Base-by-base conservation (phyloP, 2,113 vertebrate species). In the Poecilia latipinna region DNA sequence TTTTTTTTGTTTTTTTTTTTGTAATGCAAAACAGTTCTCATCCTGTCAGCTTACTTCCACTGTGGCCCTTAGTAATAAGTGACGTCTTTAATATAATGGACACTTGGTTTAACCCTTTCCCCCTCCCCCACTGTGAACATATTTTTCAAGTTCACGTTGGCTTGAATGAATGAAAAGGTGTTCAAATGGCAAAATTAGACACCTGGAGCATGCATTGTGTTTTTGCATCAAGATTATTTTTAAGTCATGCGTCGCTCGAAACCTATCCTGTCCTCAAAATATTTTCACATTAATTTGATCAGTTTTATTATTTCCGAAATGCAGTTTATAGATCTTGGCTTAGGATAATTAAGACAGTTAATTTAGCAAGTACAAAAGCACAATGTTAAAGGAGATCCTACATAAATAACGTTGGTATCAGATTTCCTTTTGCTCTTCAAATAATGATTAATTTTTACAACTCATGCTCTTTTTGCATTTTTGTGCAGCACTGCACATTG, bases 51-150 rank as follows among this genome's bases (percentile, higher is more conserved):
- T 68, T 65, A 78, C 78, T 72, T 85, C 77, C 82, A 78, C 87
- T 86, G 81, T 88, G 90, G 91, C 90, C 91, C 92, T 90, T 92
- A 91, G 89, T 93, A 91, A 91, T 91, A 90, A 90, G 88, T 94
- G 93, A 94, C 91, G 90, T 93, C 86, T 92, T 88, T 88, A 80
- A 91, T 92, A 89, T 91, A 87, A 90, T 91, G 88, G 77, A 91
- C 83, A 89, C 92, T 89, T 83, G 81, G 68, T 84, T 87, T 86
- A 85, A 88, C 89, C 80, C 90, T 72, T 72, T 80, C 87, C 81
- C 76, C 71, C 32, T 83, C 88, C 88, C 84, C 85, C 82, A 80
- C 82, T 67, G 35, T 60, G 4, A 81, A 54, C 75, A 26, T 70
- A 70, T 86, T 83, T 86, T 87, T 82, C 75, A 82, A 83, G 69